Evolutionary conservation across 2,797 vertebrate genomes (phyloP), one percentile per base, ranked within the genome.

Genomic region (Lagodon rhomboides): DNA sequence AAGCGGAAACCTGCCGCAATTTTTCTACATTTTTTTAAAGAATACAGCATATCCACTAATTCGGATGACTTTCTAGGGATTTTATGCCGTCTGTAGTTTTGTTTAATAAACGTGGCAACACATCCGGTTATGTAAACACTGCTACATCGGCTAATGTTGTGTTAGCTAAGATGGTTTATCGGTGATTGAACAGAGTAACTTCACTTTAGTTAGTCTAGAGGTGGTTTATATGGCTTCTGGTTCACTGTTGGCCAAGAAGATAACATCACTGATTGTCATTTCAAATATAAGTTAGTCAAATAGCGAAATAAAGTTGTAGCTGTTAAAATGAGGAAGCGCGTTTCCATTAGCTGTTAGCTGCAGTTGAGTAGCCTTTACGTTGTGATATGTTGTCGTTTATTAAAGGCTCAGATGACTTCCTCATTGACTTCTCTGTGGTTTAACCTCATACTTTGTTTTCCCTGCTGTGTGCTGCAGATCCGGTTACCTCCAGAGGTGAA

Each of bases 401-500:
- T 55, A n/a, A 5, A 56, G 6, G 17, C 8, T 8, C 3, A 50
- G 16, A 15, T 49, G 23, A 25, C 30, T 7, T 43, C 11, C 0
- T 23, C 12, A 6, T n/a, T 53, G 5, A 13, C 23, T 46, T 34
- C 8, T 43, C 13, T 34, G 9, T 27, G 12, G 15, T 16, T 58
- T 5, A 16, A 38, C 1, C 1, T 34, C 8, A 8, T 34, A 9
- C 8, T 7, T 23, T 63, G 18, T 60, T 58, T 30, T 22, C 49
- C 2, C 56, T 13, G 1, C 7, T 75, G 3, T 76, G 16, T 25
- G 38, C 23, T n/a, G 18, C 86, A 99, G 98, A 99, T 99, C 59
- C 96, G 98, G 59, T 96, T 99, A 81, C 98, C 98, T 4, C 98
- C 98, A 0, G 98, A 99, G 94, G 98, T 99, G 59, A 99, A 99